phyloP scores from a whole-genome alignment of 2,888 invertebrate species.

The Lordiphosa fenestrarum region DNA sequence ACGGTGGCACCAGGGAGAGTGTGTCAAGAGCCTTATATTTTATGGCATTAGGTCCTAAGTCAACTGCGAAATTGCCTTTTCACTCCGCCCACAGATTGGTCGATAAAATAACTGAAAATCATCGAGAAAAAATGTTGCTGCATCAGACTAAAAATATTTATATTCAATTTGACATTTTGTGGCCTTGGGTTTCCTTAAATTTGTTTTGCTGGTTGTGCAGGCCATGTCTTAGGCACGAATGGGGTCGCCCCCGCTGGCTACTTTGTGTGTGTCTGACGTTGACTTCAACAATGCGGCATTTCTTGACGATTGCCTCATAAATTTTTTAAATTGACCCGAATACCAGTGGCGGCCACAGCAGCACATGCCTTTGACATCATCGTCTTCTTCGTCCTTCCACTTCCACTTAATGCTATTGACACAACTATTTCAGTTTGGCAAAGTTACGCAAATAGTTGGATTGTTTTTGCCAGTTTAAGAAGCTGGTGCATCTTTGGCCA shows the following conservation, averaged over 20 bases:
- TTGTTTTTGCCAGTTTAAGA: background rate
- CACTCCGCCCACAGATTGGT: slow-evolving; percentile 43
- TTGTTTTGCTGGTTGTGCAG: slow-evolving; percentile 29
- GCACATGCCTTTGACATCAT: slow-evolving; percentile 63
- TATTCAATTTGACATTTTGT: slow-evolving; percentile 65
- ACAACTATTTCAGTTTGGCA: slow-evolving; percentile 26
- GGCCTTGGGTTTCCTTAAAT: slow-evolving; percentile 42
- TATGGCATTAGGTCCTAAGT: slow-evolving; percentile 60
- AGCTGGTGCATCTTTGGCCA: slow-evolving; percentile 5
- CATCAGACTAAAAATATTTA: slow-evolving; percentile 63
- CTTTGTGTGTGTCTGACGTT: slow-evolving; percentile 12
- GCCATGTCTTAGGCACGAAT: slow-evolving; percentile 12
- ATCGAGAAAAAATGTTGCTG: slow-evolving; percentile 42
- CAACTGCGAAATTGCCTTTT: slow-evolving; percentile 60
- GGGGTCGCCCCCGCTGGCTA: slow-evolving; percentile 4
- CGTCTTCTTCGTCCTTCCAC: slow-evolving; percentile 12
- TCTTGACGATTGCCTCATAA: slow-evolving; percentile 52
- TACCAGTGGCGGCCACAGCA: slow-evolving; percentile 15
- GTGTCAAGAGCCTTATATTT: slow-evolving; percentile 50
- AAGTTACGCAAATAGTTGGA: slow-evolving; percentile 18
- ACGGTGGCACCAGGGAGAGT: background rate
- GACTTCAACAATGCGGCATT: slow-evolving; percentile 53
- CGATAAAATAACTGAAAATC: slow-evolving; percentile 32
- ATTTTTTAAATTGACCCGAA: slow-evolving; percentile 69
- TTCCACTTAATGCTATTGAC: slow-evolving; percentile 21